Evolutionary conservation across 2,797 vertebrate species (phyloP), one percentile per base, ranked within the genome.

Genomic region (Onychomys torridus): DNA sequence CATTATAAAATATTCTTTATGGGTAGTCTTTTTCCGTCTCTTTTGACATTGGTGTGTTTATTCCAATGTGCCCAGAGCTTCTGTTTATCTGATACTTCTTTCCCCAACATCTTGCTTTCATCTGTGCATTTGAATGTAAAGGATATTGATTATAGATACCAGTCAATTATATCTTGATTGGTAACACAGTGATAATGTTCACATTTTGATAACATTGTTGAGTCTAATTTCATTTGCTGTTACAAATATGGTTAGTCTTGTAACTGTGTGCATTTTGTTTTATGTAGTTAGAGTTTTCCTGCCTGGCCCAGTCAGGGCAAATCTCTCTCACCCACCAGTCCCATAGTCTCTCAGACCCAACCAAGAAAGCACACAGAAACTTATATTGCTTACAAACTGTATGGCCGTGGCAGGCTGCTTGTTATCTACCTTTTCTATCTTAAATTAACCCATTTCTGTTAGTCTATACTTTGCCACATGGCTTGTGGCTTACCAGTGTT

Each of bases 111-210:
- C 90, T 82, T 90, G 16, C 61, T 92, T 96, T 86, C 37, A 27
- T 78, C 49, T 83, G 34, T 94, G 52, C 63, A 11, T 90, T 77
- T 95, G 29, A 93, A 89, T 89, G 11, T 81, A 86, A 92, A 73
- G 12, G 89, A 34, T 77, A 6, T 73, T 0, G 87, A 29, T 49
- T 37, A 1, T 55, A 73, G 25, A 57, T 89, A 14, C 52, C 52
- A 52, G 13, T 52, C 52, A 52, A 52, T 52, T 79, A 59, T 57
- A 65, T 79, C 7, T 82, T 92, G 27, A 75, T 77, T 76, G 75
- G 40, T 46, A n/a, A 46, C 10, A 40, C 7, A 83, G 1, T 96
- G 23, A 37, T 61, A 78, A 29, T 93, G 14, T 71, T 55, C 89
- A 32, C 52, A 52, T 84, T 97, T 87, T 61, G 55, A 67, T 94